These are phyloP conservation scores for Macropus fuliginosus DNA, from an alignment of 2,797 vertebrate species.

Conservation along the genomic window DNA sequence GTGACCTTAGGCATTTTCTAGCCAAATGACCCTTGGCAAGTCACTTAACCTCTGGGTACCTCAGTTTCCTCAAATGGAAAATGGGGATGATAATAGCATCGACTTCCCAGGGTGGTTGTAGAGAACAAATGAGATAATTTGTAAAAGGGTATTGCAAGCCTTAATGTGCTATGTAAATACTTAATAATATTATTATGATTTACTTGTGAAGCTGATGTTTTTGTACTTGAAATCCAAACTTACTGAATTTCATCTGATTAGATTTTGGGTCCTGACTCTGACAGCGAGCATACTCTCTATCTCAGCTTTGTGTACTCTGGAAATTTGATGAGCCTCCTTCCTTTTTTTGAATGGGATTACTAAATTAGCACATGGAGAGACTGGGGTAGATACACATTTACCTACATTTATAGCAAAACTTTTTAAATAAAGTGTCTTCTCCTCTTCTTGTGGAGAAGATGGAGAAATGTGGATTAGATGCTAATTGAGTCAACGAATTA, in stretches of 20 bases:
- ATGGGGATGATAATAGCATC: background rate
- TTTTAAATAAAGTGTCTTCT: background rate
- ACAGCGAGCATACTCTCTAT: background rate
- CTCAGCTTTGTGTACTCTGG: background rate
- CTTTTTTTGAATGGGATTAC: background rate
- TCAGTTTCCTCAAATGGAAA: background rate
- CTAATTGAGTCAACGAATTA: background rate
- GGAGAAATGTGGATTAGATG: background rate
- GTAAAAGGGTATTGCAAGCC: background rate
- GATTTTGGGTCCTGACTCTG: background rate
- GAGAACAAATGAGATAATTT: background rate
- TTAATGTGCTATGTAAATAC: background rate
- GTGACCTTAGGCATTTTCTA: no score
- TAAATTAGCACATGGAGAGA: background rate
- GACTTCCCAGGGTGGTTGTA: background rate
- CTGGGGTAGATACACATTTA: background rate
- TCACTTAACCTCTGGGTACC: background rate
- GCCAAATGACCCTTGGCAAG: background rate
- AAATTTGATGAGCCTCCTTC: background rate
- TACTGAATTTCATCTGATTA: background rate
- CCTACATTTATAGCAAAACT: background rate
- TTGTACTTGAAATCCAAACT: background rate
- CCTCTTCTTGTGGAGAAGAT: background rate
- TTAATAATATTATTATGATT: background rate
- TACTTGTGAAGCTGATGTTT: background rate